Percentiles rank a stretch among this genome's conserved stretches.
phyloP scores from a whole-genome alignment of 2,113 vertebrate genomes.

The Nibea coibor region DNA sequence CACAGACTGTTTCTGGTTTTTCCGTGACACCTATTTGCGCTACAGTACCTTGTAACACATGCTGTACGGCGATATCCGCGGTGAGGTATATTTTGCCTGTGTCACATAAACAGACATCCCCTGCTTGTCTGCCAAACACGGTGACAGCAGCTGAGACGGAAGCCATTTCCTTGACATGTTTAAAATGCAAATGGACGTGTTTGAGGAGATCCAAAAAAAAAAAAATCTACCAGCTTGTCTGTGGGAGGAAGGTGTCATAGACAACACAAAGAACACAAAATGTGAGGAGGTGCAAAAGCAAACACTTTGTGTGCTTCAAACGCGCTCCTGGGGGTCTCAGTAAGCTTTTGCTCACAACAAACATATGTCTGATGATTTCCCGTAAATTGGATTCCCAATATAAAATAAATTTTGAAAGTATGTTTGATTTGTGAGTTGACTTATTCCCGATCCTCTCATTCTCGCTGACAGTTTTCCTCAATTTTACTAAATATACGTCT shows the following conservation, averaged over 20 bases:
- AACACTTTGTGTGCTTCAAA: slow-evolving; percentile 70
- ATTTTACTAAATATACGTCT: slow-evolving; percentile 36
- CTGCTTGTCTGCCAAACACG: slow-evolving; percentile 69
- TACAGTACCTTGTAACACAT: slow-evolving; percentile 55
- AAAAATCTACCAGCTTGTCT: slow-evolving; percentile 73
- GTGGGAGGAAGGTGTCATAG: slow-evolving; percentile 78
- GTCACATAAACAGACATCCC: slow-evolving; percentile 70
- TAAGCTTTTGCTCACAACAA: slow-evolving; percentile 65
- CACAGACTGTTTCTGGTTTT: slow-evolving; percentile 27
- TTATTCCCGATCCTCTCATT: slow-evolving; percentile 28
- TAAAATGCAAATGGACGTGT: slow-evolving; percentile 81
- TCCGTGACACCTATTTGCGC: slow-evolving; percentile 44
- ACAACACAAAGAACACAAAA: slow-evolving; percentile 77
- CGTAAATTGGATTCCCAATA: slow-evolving; percentile 52
- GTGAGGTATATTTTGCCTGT: slow-evolving; percentile 60
- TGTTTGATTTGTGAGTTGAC: slow-evolving; percentile 32
- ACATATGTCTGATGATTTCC: slow-evolving; percentile 70
- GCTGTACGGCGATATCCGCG: slow-evolving; percentile 52
- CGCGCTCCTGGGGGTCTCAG: slow-evolving; percentile 61
- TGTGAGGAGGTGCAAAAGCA: slow-evolving; percentile 75
- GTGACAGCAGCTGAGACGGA: slow-evolving; percentile 74
- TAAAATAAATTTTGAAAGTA: slow-evolving; percentile 40
- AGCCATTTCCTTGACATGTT: slow-evolving; percentile 76
- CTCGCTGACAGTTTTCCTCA: background rate
- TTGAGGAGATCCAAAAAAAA: slow-evolving; percentile 62